Conservation (phyloP, 1,140 invertebrate genomes). For the Aphelenchoides besseyi region DNA sequence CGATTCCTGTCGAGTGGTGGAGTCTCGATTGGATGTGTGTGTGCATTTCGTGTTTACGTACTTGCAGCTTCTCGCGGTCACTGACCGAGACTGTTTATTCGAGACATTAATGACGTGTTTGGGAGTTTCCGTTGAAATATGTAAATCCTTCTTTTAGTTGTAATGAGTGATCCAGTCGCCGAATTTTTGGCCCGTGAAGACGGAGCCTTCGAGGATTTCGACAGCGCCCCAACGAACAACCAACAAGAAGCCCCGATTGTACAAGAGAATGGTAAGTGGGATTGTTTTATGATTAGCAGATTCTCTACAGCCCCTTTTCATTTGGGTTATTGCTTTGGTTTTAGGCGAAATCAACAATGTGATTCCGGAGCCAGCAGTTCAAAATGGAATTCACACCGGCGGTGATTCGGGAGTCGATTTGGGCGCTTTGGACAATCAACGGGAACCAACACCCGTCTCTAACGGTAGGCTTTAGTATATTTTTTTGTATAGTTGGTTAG, state of each 20-base stretch:
- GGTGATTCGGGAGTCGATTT: slow-evolving; percentile 46
- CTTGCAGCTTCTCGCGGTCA: too few relatives aligned
- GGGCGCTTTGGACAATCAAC: slow-evolving; percentile 20
- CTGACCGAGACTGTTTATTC: too few relatives aligned
- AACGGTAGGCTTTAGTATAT: slow-evolving; percentile 15
- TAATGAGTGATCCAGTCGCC: slow-evolving; percentile 48
- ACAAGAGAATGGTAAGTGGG: slow-evolving; percentile 9
- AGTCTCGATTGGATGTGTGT: too few relatives aligned
- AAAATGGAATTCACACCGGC: slow-evolving; percentile 23
- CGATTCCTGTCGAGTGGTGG: too few relatives aligned
- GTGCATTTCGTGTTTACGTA: too few relatives aligned
- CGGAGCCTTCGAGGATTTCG: slow-evolving; percentile 44
- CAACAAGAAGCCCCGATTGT: background rate
- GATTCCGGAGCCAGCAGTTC: background rate
- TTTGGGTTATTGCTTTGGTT: slow-evolving; percentile 2
- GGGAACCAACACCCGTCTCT: slow-evolving; percentile 17
- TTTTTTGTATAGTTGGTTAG: slow-evolving; percentile 6
- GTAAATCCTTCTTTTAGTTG: too few relatives aligned
- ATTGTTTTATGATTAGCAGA: slow-evolving; percentile 16
- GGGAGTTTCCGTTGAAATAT: too few relatives aligned
- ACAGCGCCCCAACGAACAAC: background rate
- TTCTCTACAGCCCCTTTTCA: background rate
- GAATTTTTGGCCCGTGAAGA: slow-evolving; percentile 52
- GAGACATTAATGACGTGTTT: too few relatives aligned
- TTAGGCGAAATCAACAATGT: background rate